Base-by-base conservation (phyloP, 1,140 invertebrate genomes). In the Babylonia areolata region DNA sequence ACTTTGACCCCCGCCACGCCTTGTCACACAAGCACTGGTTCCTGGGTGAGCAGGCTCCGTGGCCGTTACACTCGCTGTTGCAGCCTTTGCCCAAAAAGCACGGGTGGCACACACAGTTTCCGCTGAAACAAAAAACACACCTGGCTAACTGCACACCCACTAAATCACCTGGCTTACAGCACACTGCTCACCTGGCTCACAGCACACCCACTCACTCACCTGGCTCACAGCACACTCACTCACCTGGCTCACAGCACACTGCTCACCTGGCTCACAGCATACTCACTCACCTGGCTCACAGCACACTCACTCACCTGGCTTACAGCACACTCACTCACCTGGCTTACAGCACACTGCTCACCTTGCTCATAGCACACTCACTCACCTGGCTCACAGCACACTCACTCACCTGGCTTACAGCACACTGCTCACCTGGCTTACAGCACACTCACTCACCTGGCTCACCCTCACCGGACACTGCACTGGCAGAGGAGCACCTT, bases 31-130 rank as follows among this genome's bases (percentile, higher is more conserved):
- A 64, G 77, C 90, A 91, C 37, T 64, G 37, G 23, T 73, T 81
- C 23, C 69, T 79, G 42, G 2, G 40, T 3, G 42, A 81, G 75
- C 89, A 90, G 20, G 37, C 39, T 2, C 90, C 90, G 86, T 90
- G 88, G 3, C 85, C 87, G 77, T 85, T 86, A 81, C 90, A 90
- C 80, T 90, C 86, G 28, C 64, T 54, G 81, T 89, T 86, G 86
- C 89, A 90, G 11, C 90, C 87, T 77, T 84, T 88, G 42, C 87
- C 87, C 46, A 88, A 82, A 80, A 85, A 90, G 79, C 91, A 92
- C 3, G 89, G 84, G 64, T 90, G 86, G 71, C 91, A 92, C 71
- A 84, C 3, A 84, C 91, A 92, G 12, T 83, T 78, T 3, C 51
- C 82, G 33, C 82, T 84, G 82, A 84, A 73, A 71, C 33, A 5